Evolutionary conservation across 2,888 invertebrate genomes (phyloP).

Genomic region (Chrysodeixis includens): DNA sequence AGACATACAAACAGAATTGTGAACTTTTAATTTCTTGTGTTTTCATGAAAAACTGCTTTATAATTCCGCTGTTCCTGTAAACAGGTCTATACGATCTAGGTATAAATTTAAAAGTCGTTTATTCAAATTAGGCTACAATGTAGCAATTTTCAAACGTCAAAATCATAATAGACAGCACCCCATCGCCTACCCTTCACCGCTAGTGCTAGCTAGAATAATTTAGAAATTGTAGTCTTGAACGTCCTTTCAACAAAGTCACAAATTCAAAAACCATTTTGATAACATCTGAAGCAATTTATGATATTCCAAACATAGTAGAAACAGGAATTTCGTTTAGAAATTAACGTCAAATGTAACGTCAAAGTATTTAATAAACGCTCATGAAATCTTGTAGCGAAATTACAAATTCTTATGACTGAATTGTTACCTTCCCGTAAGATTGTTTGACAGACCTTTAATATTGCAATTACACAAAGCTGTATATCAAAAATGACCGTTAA

Average conservation of each 20-base stretch:
- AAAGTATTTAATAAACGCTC: constrained; percentile 10
- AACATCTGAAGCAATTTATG: neutral
- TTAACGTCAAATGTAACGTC: neutral
- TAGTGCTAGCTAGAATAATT: neutral
- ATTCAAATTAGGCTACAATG: too few species aligned
- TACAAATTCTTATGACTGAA: constrained; percentile 3
- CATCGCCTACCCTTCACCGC: too few species aligned
- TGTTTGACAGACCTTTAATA: neutral
- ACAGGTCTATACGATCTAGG: too few species aligned
- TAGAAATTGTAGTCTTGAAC: neutral
- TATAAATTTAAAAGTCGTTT: too few species aligned
- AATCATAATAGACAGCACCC: too few species aligned
- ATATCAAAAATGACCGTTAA: neutral
- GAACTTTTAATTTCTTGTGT: too few species aligned
- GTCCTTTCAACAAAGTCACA: too few species aligned
- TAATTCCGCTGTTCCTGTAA: too few species aligned
- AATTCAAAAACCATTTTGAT: neutral
- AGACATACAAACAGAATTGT: too few species aligned
- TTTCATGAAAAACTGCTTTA: too few species aligned
- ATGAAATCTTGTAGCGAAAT: neutral
- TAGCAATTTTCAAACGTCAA: too few species aligned
- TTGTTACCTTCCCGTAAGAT: neutral
- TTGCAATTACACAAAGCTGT: neutral
- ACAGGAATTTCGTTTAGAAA: neutral
- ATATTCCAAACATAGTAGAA: neutral